phyloP scores from a whole-genome alignment of 2,797 vertebrate species.

The Lutjanus argentimaculatus region DNA sequence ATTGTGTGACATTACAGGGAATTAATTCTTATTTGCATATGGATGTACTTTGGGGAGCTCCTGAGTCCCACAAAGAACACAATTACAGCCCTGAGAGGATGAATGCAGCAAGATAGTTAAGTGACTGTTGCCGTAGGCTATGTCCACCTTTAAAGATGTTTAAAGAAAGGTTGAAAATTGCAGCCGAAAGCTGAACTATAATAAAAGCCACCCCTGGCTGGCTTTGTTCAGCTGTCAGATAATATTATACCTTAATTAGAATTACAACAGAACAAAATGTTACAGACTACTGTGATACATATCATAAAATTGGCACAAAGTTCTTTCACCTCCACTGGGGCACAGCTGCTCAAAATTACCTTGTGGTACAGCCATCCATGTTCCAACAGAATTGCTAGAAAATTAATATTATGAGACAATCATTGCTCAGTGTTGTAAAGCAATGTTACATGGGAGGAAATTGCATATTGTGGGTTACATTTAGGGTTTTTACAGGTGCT shows the following conservation, averaged over 20 bases:
- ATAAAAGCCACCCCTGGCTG: background rate
- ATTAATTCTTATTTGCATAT: background rate
- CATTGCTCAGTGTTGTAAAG: background rate
- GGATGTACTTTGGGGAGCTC: background rate
- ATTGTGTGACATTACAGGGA: background rate
- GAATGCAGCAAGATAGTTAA: background rate
- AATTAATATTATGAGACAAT: constrained; percentile 3
- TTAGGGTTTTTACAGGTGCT: background rate
- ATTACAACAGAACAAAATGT: constrained; percentile 10
- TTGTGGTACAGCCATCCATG: background rate
- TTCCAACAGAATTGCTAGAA: background rate
- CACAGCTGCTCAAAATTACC: constrained; percentile 9
- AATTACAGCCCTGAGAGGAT: constrained; percentile 7
- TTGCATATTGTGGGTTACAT: background rate
- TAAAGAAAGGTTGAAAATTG: constrained; percentile 1
- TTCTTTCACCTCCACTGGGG: constrained; percentile 27
- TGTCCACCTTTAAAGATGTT: background rate
- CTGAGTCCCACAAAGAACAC: background rate
- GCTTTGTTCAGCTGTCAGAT: background rate
- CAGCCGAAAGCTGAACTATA: background rate
- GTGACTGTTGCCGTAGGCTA: background rate
- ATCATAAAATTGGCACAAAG: constrained; percentile 18
- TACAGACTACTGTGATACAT: constrained; percentile 1
- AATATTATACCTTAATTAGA: constrained; percentile 4
- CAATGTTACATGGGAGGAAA: background rate